These are phyloP conservation scores for Trematomus loennbergii DNA, from an alignment of 2,113 vertebrate genomes.

Conservation along the genomic window DNA sequence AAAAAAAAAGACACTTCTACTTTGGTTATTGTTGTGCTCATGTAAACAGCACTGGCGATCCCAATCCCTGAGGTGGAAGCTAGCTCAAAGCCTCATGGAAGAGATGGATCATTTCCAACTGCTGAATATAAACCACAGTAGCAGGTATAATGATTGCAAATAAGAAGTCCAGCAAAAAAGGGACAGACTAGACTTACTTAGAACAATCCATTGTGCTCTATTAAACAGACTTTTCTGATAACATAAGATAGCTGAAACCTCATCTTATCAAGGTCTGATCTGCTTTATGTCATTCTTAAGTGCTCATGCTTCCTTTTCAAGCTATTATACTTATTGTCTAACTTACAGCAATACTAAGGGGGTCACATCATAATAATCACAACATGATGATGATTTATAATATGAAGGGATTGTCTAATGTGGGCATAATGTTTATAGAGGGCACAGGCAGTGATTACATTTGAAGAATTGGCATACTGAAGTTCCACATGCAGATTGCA, in stretches of 20 bases:
- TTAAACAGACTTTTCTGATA: not conserved
- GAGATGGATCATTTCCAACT: slow-evolving; percentile 34
- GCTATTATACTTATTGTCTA: not conserved
- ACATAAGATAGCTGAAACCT: not conserved
- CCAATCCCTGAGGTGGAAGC: slow-evolving; percentile 15
- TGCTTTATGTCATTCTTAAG: not conserved
- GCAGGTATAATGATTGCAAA: slow-evolving; percentile 18
- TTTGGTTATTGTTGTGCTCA: slow-evolving; percentile 22
- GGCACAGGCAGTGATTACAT: not conserved
- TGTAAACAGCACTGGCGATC: slow-evolving; percentile 25
- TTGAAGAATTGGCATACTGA: slow-evolving; percentile 30
- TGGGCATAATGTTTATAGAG: not conserved
- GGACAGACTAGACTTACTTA: slow-evolving; percentile 2
- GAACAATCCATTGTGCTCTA: not conserved
- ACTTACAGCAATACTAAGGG: not conserved
- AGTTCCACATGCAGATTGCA: slow-evolving; percentile 16
- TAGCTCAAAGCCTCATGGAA: slow-evolving; percentile 3
- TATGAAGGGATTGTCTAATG: not conserved
- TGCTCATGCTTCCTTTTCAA: slow-evolving; percentile 10
- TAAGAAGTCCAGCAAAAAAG: slow-evolving; percentile 6
- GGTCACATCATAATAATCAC: not conserved
- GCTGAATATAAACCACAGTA: slow-evolving; percentile 19
- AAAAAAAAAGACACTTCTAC: not conserved
- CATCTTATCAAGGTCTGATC: not conserved
- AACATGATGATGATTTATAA: not conserved